Evolutionary conservation across 2,888 invertebrate genomes (phyloP).

Genomic region (Sicus ferrugineus): DNA sequence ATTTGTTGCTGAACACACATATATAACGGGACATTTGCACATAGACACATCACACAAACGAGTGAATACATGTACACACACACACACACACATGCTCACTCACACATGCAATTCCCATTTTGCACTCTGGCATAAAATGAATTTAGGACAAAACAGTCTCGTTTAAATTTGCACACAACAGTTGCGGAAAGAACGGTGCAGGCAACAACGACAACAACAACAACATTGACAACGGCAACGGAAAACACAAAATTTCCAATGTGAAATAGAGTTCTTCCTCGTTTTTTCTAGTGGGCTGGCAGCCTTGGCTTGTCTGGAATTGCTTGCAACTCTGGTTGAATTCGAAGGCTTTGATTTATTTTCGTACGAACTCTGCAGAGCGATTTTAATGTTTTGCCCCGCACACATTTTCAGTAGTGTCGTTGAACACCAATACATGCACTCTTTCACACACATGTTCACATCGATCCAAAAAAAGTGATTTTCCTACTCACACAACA

Average conservation of each 20-base stretch:
- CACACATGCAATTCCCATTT: conserved; percentile 32
- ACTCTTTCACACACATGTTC: background rate
- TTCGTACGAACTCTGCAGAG: background rate
- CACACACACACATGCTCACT: background rate
- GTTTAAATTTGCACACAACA: conserved; percentile 21
- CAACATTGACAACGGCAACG: background rate
- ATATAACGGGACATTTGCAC: conserved; percentile 2
- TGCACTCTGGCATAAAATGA: conserved; percentile 32
- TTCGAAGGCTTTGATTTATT: background rate
- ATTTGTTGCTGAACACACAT: conserved; percentile 26
- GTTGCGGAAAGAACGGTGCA: background rate
- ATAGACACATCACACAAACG: background rate
- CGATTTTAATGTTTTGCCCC: background rate
- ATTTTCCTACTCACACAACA: background rate
- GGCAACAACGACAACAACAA: background rate
- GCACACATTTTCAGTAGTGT: background rate
- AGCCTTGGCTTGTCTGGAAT: background rate
- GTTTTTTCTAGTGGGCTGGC: background rate
- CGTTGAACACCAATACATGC: background rate
- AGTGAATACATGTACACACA: conserved; percentile 2
- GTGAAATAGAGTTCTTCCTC: background rate
- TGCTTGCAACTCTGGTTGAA: background rate
- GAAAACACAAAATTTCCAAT: background rate
- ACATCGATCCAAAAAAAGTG: background rate
- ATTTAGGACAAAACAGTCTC: conserved; percentile 36